These are phyloP conservation scores for Grammomys dolichurus DNA, from an alignment of 2,113 vertebrate genomes.

Conservation along the genomic window DNA sequence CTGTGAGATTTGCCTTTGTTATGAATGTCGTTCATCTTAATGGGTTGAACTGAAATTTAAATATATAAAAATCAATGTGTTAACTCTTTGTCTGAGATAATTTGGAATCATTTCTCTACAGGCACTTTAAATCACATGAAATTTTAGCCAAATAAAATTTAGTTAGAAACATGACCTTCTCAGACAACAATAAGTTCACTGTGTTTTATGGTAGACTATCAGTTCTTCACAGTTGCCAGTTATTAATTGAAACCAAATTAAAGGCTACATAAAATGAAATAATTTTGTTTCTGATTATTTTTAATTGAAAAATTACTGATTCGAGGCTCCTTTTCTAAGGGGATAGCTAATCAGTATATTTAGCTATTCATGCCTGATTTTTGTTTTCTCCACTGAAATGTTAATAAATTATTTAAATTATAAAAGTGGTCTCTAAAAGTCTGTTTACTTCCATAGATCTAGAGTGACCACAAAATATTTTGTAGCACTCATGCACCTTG, in stretches of 20 bases:
- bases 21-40: background rate
- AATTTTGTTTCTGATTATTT: constrained; percentile 10
- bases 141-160: background rate
- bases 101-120: background rate
- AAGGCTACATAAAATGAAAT: background rate
- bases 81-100: background rate
- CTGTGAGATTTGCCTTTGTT: background rate
- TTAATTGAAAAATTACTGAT: constrained; percentile 43
- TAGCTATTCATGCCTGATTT: constrained; percentile 2
- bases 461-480: constrained; percentile 14
- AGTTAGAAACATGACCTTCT: background rate
- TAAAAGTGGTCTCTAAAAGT: background rate
- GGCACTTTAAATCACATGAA: background rate
- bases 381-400: background rate
- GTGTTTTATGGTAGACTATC: background rate
- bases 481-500: background rate
- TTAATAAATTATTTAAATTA: constrained; percentile 6
- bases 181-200: background rate
- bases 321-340: background rate
- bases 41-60: background rate
- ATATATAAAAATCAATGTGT: background rate
- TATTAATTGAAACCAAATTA: constrained; percentile 31
- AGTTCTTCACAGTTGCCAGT: background rate
- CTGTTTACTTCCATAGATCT: constrained; percentile 28
- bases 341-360: background rate